Evolutionary conservation across 1,140 invertebrate species (phyloP), one percentile per base, ranked within the genome.

Genomic region (Drosophila pseudoobscura): DNA sequence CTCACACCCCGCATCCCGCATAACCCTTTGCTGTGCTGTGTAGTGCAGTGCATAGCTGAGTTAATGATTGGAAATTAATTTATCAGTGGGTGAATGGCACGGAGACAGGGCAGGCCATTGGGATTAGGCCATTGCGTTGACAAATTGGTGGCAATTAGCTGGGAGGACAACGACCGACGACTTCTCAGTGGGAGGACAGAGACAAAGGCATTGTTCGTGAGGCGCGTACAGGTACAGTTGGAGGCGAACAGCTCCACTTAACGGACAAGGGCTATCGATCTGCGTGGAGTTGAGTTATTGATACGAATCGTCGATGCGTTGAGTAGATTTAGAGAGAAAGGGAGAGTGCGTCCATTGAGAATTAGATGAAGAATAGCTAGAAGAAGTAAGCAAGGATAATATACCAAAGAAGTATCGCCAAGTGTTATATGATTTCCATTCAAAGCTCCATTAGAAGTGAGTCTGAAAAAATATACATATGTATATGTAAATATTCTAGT

Each of bases 21-120:
- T 64, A 69, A 69, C 63, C 65, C 65, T 69, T 56, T 68, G 51
- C 9, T 9, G 17, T 24, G 17, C 29, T 47, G 11, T 39, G 11
- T 8, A 64, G 54, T 71, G 24, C 24, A 49, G 74, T 51, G 54
- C 62, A 52, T 66, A 61, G 82, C 68, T 59, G 74, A 66, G 77
- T 87, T 85, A 85, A 85, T 87, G 82, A 85, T 87, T 80, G 78
- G 82, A 82, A 82, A 85, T 85, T 82, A 85, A 87, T 85, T 85
- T 80, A 74, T 79, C 64, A 56, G 76, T 62, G 50, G 44, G 43
- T 6, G 15, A n/a, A 11, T n/a, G 17, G 15, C 20, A n/a, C 17
- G 17, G 8, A 13, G 17, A 22, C 17, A 45, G 13, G 26, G 39
- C 4, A 58, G 41, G 31, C 31, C 8, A 31, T 31, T 3, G 72